phyloP scores from a whole-genome alignment of 1,140 invertebrate species.

The Drosophila kanapiae region DNA sequence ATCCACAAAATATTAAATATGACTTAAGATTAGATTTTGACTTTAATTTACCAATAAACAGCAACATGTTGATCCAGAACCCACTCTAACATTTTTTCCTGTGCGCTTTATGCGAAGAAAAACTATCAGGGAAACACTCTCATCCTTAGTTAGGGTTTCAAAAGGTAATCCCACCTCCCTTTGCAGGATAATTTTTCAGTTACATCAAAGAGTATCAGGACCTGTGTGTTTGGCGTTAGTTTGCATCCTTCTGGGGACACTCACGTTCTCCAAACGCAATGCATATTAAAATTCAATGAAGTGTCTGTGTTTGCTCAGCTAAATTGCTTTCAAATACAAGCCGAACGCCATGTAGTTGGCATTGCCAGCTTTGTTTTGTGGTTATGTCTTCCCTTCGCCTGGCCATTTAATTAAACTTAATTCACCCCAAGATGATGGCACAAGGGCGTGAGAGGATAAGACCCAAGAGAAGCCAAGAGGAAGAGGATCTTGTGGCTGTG shows the following conservation, averaged over 20 bases:
- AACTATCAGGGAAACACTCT: neutral
- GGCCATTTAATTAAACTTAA: constrained; percentile 78
- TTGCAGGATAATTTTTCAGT: constrained; percentile 6
- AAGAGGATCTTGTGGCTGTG: constrained; percentile 9
- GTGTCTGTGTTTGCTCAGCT: constrained; percentile 69
- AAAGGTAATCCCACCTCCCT: neutral
- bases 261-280: constrained; percentile 43
- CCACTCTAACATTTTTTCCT: too few species aligned
- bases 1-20: too few species aligned
- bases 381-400: constrained; percentile 21
- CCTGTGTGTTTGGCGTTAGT: neutral
- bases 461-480: neutral
- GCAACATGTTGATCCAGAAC: neutral
- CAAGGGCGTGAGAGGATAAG: constrained; percentile 4
- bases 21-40: too few species aligned
- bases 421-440: constrained; percentile 40
- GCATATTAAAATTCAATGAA: constrained; percentile 83
- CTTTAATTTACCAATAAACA: too few species aligned
- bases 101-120: neutral
- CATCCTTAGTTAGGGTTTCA: too few species aligned
- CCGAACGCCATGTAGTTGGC: constrained; percentile 29
- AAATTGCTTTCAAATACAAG: constrained; percentile 78
- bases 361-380: constrained; percentile 33
- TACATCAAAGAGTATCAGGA: constrained; percentile 13
- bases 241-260: constrained; percentile 10